Evolutionary conservation across 2,888 invertebrate species (phyloP).

Genomic region (Steinernema scapterisci): DNA sequence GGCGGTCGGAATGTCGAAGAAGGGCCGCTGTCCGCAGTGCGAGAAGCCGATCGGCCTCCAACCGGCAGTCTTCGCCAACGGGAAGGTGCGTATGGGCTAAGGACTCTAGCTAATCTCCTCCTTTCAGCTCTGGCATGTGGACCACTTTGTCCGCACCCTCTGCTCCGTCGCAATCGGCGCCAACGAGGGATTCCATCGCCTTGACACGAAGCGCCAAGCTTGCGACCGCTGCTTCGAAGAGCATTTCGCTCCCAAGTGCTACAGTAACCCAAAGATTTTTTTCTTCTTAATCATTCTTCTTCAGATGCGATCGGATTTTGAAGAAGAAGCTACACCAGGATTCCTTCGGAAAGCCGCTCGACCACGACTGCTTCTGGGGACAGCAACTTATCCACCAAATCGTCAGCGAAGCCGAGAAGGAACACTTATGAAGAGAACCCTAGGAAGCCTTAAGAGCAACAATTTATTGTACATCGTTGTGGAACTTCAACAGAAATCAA

Average conservation of each 20-base stretch:
- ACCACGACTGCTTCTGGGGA: slow-evolving; percentile 26
- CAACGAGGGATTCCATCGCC: slow-evolving; percentile 17
- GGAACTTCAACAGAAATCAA: slow-evolving; percentile 18
- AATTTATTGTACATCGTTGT: slow-evolving; percentile 18
- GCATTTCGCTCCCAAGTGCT: slow-evolving; percentile 18
- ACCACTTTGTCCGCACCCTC: slow-evolving; percentile 12
- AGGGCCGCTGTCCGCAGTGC: slow-evolving; percentile 13
- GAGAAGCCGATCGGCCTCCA: slow-evolving; percentile 10
- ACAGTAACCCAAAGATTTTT: slow-evolving; percentile 7
- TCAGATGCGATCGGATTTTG: slow-evolving; percentile 6
- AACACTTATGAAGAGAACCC: neutral
- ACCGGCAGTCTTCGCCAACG: slow-evolving; percentile 20
- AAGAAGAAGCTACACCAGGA: slow-evolving; percentile 6
- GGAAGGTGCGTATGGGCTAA: neutral
- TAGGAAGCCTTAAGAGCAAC: neutral
- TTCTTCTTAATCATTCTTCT: neutral
- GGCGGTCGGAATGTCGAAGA: neutral
- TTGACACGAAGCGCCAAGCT: slow-evolving; percentile 14
- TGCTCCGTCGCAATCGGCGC: slow-evolving; percentile 6
- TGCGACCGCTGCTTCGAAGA: slow-evolving; percentile 23
- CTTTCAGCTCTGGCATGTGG: slow-evolving; percentile 21
- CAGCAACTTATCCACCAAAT: slow-evolving; percentile 23
- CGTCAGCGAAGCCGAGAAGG: slow-evolving; percentile 14
- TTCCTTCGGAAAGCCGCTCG: slow-evolving; percentile 10
- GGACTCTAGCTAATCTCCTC: too few relatives aligned